phyloP scores from a whole-genome alignment of 2,113 vertebrate genomes.

The Psephotus haematonotus region DNA sequence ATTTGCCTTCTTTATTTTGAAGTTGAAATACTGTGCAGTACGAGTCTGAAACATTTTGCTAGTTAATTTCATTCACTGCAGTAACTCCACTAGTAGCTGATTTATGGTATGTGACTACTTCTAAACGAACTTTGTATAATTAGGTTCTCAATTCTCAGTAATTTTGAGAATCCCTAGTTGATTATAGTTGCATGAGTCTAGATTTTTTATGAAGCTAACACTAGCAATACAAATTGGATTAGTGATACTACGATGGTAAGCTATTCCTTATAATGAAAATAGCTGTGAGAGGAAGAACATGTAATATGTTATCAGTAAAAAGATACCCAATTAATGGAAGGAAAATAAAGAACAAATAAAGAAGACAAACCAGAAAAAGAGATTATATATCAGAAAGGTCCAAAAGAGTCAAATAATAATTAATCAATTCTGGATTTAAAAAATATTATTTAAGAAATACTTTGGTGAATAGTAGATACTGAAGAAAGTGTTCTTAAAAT shows the following conservation, averaged over 20 bases:
- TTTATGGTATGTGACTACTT: constrained; percentile 56
- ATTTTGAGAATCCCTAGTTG: constrained; percentile 50
- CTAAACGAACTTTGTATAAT: constrained; percentile 57
- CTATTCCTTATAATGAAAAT: constrained; percentile 37
- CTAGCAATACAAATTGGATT: constrained; percentile 55
- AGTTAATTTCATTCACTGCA: constrained; percentile 39
- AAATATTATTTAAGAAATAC: background rate
- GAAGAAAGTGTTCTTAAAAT: background rate
- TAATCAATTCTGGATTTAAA: background rate
- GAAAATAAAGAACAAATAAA: background rate
- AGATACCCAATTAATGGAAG: background rate
- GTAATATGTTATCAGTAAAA: background rate
- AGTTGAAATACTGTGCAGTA: background rate
- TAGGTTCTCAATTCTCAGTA: constrained; percentile 54
- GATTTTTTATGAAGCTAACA: constrained; percentile 51
- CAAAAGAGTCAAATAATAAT: background rate
- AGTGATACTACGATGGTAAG: constrained; percentile 19
- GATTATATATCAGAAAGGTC: background rate
- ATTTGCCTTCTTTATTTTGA: background rate
- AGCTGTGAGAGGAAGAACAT: background rate
- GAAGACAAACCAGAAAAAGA: background rate
- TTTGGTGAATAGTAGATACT: background rate
- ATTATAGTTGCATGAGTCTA: constrained; percentile 25
- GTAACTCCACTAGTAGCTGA: constrained; percentile 17
- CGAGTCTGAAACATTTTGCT: background rate